phyloP scores from a whole-genome alignment of 2,888 invertebrate genomes.

The Habroteleia sp. region DNA sequence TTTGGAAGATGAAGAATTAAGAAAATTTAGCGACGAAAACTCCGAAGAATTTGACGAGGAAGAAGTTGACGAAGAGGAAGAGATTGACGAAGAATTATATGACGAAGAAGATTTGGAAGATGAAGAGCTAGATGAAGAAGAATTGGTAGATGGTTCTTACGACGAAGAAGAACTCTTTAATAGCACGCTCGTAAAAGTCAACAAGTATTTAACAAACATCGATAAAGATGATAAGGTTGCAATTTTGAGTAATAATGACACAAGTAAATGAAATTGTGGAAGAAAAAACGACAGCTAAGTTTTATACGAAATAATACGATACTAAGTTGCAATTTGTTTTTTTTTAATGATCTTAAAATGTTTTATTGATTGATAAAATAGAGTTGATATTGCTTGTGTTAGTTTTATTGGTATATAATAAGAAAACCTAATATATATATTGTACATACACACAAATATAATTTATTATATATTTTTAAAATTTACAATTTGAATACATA shows the following conservation, averaged over 20 bases:
- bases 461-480: conserved; percentile 20
- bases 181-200: conserved; percentile 35
- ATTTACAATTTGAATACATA: conserved; percentile 34
- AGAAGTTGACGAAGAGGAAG: conserved; percentile 28
- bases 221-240: conserved; percentile 21
- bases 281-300: too few relatives aligned
- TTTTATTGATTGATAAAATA: too few relatives aligned
- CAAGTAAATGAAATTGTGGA: too few relatives aligned
- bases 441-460: too few relatives aligned
- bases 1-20: conserved; percentile 52
- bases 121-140: conserved; percentile 12
- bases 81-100: conserved; percentile 15
- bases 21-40: conserved; percentile 20
- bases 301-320: too few relatives aligned
- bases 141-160: too few relatives aligned
- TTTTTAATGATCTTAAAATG: too few relatives aligned
- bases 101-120: conserved; percentile 37
- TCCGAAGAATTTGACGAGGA: conserved; percentile 29
- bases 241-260: conserved; percentile 4
- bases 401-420: too few relatives aligned
- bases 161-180: conserved; percentile 46
- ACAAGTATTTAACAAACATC: conserved; percentile 44
- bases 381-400: too few relatives aligned
- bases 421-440: too few relatives aligned
- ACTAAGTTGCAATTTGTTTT: too few relatives aligned